Percentiles rank a stretch among this genome's conserved stretches.
phyloP scores from a whole-genome alignment of 2,797 vertebrate species.

The Crenichthys baileyi region DNA sequence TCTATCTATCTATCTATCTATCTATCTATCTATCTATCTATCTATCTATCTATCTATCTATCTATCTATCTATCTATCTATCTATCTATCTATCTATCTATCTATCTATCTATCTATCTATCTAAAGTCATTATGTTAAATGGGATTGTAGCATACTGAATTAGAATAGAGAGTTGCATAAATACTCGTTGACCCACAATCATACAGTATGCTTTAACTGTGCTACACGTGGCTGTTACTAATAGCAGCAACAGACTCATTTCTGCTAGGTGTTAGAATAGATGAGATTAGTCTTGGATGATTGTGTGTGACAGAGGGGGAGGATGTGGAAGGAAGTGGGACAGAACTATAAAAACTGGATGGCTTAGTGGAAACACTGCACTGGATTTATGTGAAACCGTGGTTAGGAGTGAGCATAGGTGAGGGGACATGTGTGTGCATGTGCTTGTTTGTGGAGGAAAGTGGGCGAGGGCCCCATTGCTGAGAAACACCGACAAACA shows the following conservation, averaged over 20 bases:
- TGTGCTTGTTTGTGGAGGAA: slow-evolving; percentile 8
- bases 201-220: slow-evolving; percentile 10
- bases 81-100: too few species aligned
- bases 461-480: background rate
- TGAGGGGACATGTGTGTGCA: background rate
- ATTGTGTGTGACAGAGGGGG: slow-evolving; percentile 22
- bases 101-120: too few species aligned
- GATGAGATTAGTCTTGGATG: slow-evolving; percentile 60
- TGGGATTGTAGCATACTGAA: background rate
- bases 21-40: too few species aligned
- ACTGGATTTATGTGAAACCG: slow-evolving; percentile 17
- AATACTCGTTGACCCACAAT: slow-evolving; percentile 14
- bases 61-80: too few species aligned
- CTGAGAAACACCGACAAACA: slow-evolving; percentile 27
- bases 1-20: too few species aligned
- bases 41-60: too few species aligned
- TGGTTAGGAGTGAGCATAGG: slow-evolving; percentile 36
- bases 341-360: slow-evolving; percentile 18
- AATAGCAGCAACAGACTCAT: slow-evolving; percentile 48
- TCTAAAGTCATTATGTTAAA: too few species aligned
- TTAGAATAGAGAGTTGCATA: background rate
- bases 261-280: slow-evolving; percentile 52
- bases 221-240: slow-evolving; percentile 42
- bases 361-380: slow-evolving; percentile 45
- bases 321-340: slow-evolving; percentile 16